Percentiles rank a stretch among this genome's conserved stretches.
Evolutionary conservation across 2,888 invertebrate species (phyloP).

Genomic region (Scrobipalpa costella): DNA sequence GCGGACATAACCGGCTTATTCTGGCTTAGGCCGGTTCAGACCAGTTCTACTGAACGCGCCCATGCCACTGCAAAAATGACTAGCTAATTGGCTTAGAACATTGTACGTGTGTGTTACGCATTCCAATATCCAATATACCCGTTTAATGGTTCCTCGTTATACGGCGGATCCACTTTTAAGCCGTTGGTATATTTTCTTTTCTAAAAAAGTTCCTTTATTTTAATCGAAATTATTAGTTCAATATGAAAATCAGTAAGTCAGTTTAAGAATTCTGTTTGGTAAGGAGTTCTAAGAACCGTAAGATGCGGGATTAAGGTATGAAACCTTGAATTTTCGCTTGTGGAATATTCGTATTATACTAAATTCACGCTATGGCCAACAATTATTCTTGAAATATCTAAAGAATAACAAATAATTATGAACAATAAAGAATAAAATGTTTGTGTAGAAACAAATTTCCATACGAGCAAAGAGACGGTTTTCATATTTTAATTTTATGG

Average conservation of each 20-base stretch:
- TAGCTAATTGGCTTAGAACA: slow-evolving; percentile 79
- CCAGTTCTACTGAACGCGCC: slow-evolving; percentile 59
- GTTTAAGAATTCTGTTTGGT: too few relatives aligned
- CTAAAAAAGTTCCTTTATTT: background rate
- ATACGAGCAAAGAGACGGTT: slow-evolving; percentile 8
- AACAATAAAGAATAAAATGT: background rate
- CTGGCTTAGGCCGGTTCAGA: slow-evolving; percentile 63
- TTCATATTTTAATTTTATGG: slow-evolving; percentile 24
- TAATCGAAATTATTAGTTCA: slow-evolving; percentile 4
- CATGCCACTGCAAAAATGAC: slow-evolving; percentile 75
- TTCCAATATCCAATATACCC: slow-evolving; percentile 72
- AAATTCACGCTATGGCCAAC: background rate
- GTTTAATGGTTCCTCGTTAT: slow-evolving; percentile 64
- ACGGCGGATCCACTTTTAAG: slow-evolving; percentile 42
- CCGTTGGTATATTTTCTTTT: slow-evolving; percentile 13
- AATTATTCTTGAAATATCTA: background rate
- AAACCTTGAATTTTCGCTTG: too few relatives aligned
- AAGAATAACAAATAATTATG: slow-evolving; percentile 1
- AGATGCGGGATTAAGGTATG: too few relatives aligned
- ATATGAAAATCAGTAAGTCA: too few relatives aligned
- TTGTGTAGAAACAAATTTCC: background rate
- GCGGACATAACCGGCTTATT: slow-evolving; percentile 76
- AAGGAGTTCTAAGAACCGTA: too few relatives aligned
- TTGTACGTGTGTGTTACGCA: slow-evolving; percentile 61
- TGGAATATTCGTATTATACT: too few relatives aligned